These are phyloP conservation scores for Trimorus sp. DNA, from an alignment of 2,888 invertebrate genomes.

Conservation along the genomic window DNA sequence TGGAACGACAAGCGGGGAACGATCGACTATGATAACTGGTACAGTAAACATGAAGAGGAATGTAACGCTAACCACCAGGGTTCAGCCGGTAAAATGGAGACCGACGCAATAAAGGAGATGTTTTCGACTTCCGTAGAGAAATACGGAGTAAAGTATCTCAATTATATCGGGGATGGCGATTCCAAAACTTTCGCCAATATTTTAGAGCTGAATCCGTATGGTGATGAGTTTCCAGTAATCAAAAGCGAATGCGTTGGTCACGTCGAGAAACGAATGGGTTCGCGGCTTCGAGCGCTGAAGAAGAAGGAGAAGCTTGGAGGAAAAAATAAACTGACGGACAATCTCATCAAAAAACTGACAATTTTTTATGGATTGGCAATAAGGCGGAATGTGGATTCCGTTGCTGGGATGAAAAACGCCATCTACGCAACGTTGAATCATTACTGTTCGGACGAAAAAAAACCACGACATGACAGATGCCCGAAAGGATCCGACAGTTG, in stretches of 20 bases:
- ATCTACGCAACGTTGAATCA: conserved; percentile 29
- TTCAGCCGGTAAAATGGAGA: conserved; percentile 58
- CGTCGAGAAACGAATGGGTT: conserved; percentile 30
- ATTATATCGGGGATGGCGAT: conserved; percentile 17
- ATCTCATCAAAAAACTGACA: conserved; percentile 66
- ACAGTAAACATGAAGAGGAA: not conserved
- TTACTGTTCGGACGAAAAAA: conserved; percentile 39
- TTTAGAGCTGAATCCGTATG: conserved; percentile 6
- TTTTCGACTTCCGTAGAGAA: conserved; percentile 51
- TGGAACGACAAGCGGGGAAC: conserved; percentile 54
- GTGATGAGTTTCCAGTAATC: conserved; percentile 5
- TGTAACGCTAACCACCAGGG: conserved; percentile 46
- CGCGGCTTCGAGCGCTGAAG: not conserved
- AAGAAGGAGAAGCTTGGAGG: conserved; percentile 67
- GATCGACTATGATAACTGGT: conserved; percentile 38
- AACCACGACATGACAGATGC: conserved; percentile 29
- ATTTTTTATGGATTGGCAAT: conserved; percentile 65
- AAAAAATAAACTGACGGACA: conserved; percentile 65
- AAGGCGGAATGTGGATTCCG: conserved; percentile 57
- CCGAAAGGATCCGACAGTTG: conserved; percentile 49
- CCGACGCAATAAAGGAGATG: conserved; percentile 55
- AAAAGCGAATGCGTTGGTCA: conserved; percentile 24
- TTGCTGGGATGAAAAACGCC: conserved; percentile 46
- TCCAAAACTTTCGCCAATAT: conserved; percentile 19
- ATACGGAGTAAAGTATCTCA: conserved; percentile 27